Conservation (phyloP, 2,888 invertebrate genomes). For the Catocala nupta region DNA sequence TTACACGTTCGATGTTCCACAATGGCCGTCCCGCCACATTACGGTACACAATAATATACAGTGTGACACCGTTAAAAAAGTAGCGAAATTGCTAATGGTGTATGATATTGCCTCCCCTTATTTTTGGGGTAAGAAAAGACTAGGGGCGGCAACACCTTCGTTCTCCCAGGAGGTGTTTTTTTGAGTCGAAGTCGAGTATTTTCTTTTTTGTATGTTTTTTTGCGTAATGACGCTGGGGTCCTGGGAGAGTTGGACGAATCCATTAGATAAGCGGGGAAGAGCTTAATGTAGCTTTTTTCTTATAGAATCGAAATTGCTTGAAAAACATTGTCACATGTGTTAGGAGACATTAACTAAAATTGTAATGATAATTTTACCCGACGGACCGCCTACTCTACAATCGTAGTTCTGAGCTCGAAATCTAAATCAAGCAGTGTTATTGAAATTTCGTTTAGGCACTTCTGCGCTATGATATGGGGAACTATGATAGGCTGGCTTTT, state of each 20-base stretch:
- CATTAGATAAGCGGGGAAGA: slow-evolving; percentile 85
- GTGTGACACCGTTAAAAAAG: slow-evolving; percentile 87
- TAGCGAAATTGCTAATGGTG: slow-evolving; percentile 87
- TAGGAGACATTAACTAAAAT: slow-evolving; percentile 71
- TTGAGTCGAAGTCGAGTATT: slow-evolving; percentile 65
- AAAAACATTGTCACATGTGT: slow-evolving; percentile 75
- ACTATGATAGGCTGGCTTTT: too few species aligned
- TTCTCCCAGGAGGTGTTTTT: slow-evolving; percentile 83
- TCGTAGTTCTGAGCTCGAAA: too few species aligned
- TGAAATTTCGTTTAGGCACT: too few species aligned
- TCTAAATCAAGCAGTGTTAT: too few species aligned
- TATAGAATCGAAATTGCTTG: slow-evolving; percentile 69
- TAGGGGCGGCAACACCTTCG: slow-evolving; percentile 85
- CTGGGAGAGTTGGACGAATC: slow-evolving; percentile 85
- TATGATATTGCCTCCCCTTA: slow-evolving; percentile 88
- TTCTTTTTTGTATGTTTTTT: slow-evolving; percentile 68
- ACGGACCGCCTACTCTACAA: slow-evolving; percentile 10
- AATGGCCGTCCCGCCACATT: slow-evolving; percentile 46
- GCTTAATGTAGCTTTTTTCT: slow-evolving; percentile 82
- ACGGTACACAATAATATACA: slow-evolving; percentile 69
- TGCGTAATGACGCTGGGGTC: slow-evolving; percentile 84
- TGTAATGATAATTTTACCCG: slow-evolving; percentile 69
- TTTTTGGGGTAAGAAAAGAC: slow-evolving; percentile 83
- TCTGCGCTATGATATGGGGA: too few species aligned
- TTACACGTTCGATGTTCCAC: slow-evolving; percentile 33